A percentile compares a stretch with the other conserved stretches of the same genome.
phyloP scores from a whole-genome alignment of 2,113 vertebrate genomes.

The Bubo scandiacus region DNA sequence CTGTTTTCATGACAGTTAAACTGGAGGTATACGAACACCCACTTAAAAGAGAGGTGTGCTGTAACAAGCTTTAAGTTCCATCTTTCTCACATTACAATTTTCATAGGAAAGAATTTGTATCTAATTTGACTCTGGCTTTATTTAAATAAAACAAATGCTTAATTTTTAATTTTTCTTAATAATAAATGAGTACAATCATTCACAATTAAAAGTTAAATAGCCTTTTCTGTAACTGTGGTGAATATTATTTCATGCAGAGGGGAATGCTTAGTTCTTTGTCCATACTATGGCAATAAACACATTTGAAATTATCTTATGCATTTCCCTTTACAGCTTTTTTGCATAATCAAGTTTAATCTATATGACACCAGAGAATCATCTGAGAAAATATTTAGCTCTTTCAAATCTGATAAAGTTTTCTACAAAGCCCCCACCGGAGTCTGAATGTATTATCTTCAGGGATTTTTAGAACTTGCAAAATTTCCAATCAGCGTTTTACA shows the following conservation, averaged over 20 bases:
- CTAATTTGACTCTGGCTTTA: background rate
- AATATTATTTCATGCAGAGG: background rate
- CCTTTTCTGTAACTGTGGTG: background rate
- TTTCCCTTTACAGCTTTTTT: slow-evolving; percentile 1
- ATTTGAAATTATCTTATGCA: background rate
- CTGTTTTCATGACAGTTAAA: background rate
- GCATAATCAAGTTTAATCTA: slow-evolving; percentile 19
- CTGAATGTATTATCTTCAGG: slow-evolving; percentile 55
- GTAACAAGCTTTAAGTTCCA: background rate
- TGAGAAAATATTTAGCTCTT: slow-evolving; percentile 47
- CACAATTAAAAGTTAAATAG: background rate
- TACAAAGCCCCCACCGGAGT: background rate
- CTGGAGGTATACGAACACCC: background rate
- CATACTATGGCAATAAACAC: background rate
- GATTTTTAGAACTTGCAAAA: slow-evolving; percentile 48
- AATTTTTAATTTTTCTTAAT: background rate
- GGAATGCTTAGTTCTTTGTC: background rate
- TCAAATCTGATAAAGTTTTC: slow-evolving; percentile 46
- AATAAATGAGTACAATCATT: background rate
- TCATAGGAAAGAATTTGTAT: background rate
- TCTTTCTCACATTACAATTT: background rate
- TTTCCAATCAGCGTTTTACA: slow-evolving; percentile 23
- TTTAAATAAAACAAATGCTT: background rate
- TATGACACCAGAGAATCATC: background rate
- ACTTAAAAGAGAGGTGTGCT: background rate